Evolutionary conservation across 2,113 vertebrate species (phyloP), one percentile per base, ranked within the genome.

Genomic region (Spea bombifrons): DNA sequence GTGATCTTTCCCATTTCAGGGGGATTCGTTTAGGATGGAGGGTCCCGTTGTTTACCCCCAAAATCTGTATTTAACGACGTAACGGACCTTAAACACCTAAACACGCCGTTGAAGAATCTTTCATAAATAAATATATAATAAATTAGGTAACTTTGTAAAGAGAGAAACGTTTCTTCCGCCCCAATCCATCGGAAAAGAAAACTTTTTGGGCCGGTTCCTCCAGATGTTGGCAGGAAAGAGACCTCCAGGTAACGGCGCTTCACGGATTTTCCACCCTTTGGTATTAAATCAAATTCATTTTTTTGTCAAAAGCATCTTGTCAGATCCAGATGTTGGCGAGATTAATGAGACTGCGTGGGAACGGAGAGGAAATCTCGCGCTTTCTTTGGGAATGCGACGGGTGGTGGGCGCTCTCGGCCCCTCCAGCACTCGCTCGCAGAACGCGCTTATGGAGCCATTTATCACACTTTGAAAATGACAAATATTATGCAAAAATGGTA

Each of bases 1-100:
- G 81, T 76, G 73, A 86, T 81, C 68, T 82, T 76, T 80, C 82
- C 46, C 66, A 78, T 30, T 30, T 30, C 30, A 30, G 30, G 30
- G 30, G 30, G 30, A 30, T 30, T 30, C 30, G 2, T 30, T 30
- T 30, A 30, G 30, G 30, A 30, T 30, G 30, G 30, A 30, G 30
- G 30, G 30, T 30, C 30, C 30, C 30, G 30, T 30, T 30, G 30
- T 30, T 30, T 30, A 30, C 30, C 30, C 30, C 30, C 30, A n/a
- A n/a, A n/a, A n/a, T n/a, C n/a, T n/a, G n/a, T n/a, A n/a, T n/a
- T n/a, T n/a, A n/a, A n/a, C n/a, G n/a, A n/a, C n/a, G n/a, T n/a
- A n/a, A n/a, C n/a, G n/a, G n/a, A n/a, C n/a, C n/a, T n/a, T n/a
- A n/a, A n/a, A n/a, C n/a, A n/a, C n/a, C n/a, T n/a, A n/a, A n/a